Evolutionary conservation across 2,113 vertebrate genomes (phyloP), one percentile per base, ranked within the genome.

Genomic region (Xiphophorus couchianus): DNA sequence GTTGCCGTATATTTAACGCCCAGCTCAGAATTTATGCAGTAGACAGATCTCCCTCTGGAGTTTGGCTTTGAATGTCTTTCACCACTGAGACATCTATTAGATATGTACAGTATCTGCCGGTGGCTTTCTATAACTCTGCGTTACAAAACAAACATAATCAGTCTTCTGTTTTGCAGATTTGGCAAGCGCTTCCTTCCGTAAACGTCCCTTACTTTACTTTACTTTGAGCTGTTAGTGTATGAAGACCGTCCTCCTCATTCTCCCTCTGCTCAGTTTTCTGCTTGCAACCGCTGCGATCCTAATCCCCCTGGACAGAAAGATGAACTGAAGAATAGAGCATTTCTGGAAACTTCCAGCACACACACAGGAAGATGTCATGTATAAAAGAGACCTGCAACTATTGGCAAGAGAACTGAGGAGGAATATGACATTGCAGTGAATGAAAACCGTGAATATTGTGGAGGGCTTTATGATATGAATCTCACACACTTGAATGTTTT

Each of bases 241-340:
- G 48, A 54, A 54, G 48, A 37, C 10, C 10, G 35, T 37, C 62
- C 14, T 17, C 7, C 15, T 17, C 25, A 67, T 48, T 5, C 22
- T 22, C 22, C 74, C 58, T 39, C 62, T 39, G 12, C 65, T 66
- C 48, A 37, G 51, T 69, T 72, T 86, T 88, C 87, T 89, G 91
- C 90, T 92, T 84, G 75, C 85, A 89, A 87, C 65, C 27, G 1
- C 63, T 63, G 28, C 72, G 61, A 89, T 88, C 73, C 62, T 25
- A 72, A 88, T 74, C 80, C 62, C 73, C 62, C 65, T n/a, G 30
- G 64, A 66, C 54, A n/a, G 68, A 25, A 67, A 1, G 62, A 25
- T 42, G 84, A 82, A 73, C 22, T 12, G 7, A 3, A 62, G 60
- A 3, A 61, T 71, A 44, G 35, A 44, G 73, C 78, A 74, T 77